Base-by-base conservation (phyloP, 2,888 invertebrate species). In the Eilema caniola region DNA sequence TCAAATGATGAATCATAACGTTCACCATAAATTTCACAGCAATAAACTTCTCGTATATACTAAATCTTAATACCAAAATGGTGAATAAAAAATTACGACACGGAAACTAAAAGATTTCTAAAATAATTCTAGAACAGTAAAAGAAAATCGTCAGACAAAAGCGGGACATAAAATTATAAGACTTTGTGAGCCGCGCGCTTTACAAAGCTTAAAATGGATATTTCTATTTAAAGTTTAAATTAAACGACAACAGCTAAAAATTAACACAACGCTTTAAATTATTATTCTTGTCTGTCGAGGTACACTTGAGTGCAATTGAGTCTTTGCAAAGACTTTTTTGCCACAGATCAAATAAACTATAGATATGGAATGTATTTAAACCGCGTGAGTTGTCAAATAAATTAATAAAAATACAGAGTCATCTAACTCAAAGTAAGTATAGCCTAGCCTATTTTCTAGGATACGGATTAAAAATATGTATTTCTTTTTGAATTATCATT, bases 221-320 rank as follows among this genome's bases (percentile, higher is more conserved):
- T 79, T 81, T 72, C 67, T 63, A 41, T 77, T 75, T 72, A 74
- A 81, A 79, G 71, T 79, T 73, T 72, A 77, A 83, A 81, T 78
- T 71, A 77, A 79, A 83, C 76, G 82, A 83, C 80, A 83, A 85
- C 82, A 82, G 73, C 75, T 82, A 80, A 86, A 83, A 88, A 86
- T 85, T 85, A 87, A 84, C 85, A 82, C 78, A 83, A 81, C 83
- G 75, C 84, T 86, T 84, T 82, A 85, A 87, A 88, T 86, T 82
- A 87, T 31, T 61, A 86, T 88, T 84, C 82, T 71, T 65, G 78
- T 73, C 81, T 25, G 62, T 28, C 80, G 75, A 71, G 73, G 85
- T 88, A 88, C 85, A 84, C 85, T 83, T 85, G 85, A 76, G 82
- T 78, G 80, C 88, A 88, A 87, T 88, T 76, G 85, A 60, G 74